Evolutionary conservation across 2,797 vertebrate species (phyloP), one percentile per base, ranked within the genome.

Genomic region (Semotilus atromaculatus): DNA sequence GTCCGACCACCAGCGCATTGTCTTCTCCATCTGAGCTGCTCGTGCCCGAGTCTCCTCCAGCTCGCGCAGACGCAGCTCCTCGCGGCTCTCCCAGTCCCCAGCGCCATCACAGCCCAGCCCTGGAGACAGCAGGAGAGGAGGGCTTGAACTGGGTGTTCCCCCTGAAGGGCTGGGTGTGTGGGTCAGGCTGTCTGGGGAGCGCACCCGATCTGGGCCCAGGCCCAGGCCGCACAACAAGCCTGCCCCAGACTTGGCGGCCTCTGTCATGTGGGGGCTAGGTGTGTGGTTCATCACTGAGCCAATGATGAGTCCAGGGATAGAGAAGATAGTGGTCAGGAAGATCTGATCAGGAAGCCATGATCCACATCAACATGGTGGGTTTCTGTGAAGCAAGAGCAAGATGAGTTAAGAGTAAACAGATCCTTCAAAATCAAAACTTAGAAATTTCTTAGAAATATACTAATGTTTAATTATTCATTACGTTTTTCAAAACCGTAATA

Each of bases 1-100:
- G 93, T 99, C 98, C 0, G 97, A 99, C 98, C 98, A 99, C 98
- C 98, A 99, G 40, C 98, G 96, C 98, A 99, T 99, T 23, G 98
- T 99, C 92, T 99, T 99, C 94, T 99, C 98, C 98, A 99, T 99
- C 94, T 99, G 98, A 0, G 97, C 96, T 0, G 98, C 97, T 7
- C 98, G 92, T 0, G 97, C 98, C 9, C 97, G 94, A 0, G 97
- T 97, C 91, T 99, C 98, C 93, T 99, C 98, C 91, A 99, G 93
- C 92, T 99, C 98, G n/a, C 97, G 93, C 82, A 98, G 94, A 18
- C 97, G 95, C 87, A 99, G 95, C 93, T 99, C 98, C 92, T 99
- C 98, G 0, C 97, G 95, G 91, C 97, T 97, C 93, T 99, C 97
- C 98, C 97, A 99, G 94, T 99, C 98, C 0, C 95, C 96, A 0